Evolutionary conservation across 2,797 vertebrate species (phyloP), one percentile per base, ranked within the genome.

Genomic region (Sebastolobus altivelis): DNA sequence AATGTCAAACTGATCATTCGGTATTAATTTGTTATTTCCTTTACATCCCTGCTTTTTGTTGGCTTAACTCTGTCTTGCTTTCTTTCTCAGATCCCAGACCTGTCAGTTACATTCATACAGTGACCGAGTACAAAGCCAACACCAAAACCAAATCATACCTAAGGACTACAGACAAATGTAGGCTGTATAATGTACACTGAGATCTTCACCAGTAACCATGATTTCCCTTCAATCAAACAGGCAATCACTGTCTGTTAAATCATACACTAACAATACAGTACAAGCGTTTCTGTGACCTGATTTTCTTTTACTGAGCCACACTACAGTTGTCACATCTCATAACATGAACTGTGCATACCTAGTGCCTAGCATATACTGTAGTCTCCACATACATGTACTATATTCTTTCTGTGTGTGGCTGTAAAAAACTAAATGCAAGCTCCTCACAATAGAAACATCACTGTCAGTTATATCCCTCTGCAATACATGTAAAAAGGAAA

Each of bases 301-400:
- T 88, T 72, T 86, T 75, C 22, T 79, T 77, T 75, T 27, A 46
- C 25, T 52, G 72, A 79, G 49, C 56, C 62, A 58, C 56, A 82
- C 69, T 72, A 14, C 71, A 74, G 14, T 75, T 75, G 70, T 85
- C 63, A 18, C 72, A 62, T 88, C 78, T 80, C 65, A 56, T 70
- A 66, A 83, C 69, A 72, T 77, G 75, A 79, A 88, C 82, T 87
- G 81, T 91, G 83, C 79, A 90, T 91, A 91, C 86, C 87, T 92
- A 88, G 92, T 94, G 93, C 91, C 89, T 92, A 88, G 88, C 82
- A 82, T 81, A 81, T 73, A 85, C 60, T 65, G 65, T 88, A 85
- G 88, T 89, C 79, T 86, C 75, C 65, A 87, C 81, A 84, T 83
- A 89, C 88, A 74, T 83, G 68, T 89, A 78, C 68, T 80, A 79